phyloP scores from a whole-genome alignment of 92 coral and sea anemone genomes.

The Isaurus tuberculatus region DNA sequence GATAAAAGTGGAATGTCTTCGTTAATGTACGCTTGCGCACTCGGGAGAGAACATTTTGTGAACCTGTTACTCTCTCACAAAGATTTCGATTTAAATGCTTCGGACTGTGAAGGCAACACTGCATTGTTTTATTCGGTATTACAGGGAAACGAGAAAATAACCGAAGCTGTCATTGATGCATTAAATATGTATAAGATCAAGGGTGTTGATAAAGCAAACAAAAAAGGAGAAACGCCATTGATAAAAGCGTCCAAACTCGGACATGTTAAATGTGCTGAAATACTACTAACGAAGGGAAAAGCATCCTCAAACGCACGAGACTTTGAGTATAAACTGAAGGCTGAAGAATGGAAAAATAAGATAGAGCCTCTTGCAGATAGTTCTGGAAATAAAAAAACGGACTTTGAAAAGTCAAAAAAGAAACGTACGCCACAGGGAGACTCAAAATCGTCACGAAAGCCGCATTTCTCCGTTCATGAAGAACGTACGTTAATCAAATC shows the following conservation, averaged over 20 bases:
- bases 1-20: conserved; percentile 68
- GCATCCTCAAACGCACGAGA: conserved; percentile 81
- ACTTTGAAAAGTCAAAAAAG: neutral
- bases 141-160: conserved; percentile 59
- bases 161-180: conserved; percentile 66
- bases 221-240: conserved; percentile 74
- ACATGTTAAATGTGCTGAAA: conserved; percentile 45
- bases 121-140: conserved; percentile 66
- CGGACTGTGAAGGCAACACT: conserved; percentile 68
- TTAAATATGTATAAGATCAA: conserved; percentile 54
- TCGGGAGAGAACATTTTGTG: conserved; percentile 64
- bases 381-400: neutral
- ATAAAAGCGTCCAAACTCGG: conserved; percentile 72
- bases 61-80: conserved; percentile 47
- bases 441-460: neutral
- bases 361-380: neutral
- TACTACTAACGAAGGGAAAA: conserved; percentile 61
- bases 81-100: conserved; percentile 62
- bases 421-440: neutral
- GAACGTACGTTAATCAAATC: neutral
- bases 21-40: conserved; percentile 74
- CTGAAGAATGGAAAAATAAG: conserved; percentile 61
- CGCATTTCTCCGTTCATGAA: neutral
- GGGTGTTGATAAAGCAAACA: conserved; percentile 70
- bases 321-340: conserved; percentile 63